Base-by-base conservation (phyloP, 2,797 vertebrate genomes). In the Oophaga sylvatica region DNA sequence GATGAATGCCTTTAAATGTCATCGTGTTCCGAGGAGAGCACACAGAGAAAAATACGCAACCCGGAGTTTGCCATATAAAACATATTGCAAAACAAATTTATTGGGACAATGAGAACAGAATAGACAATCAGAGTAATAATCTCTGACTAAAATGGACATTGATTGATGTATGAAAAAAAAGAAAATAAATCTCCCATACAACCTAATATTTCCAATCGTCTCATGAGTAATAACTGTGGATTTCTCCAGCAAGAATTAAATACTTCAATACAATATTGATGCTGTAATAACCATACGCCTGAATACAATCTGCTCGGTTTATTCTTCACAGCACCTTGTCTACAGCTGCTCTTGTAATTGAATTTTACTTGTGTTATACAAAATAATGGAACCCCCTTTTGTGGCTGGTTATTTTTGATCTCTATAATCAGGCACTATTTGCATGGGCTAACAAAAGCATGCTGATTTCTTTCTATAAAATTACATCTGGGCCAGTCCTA, bases 1-100 rank as follows among this genome's bases (percentile, higher is more conserved):
- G 87, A 88, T 68, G 78, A 85, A 84, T 80, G 82, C 13, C 86
- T 83, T 70, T 57, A 83, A 81, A 83, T 87, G 86, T 80, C 87
- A 88, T 12, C 0, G 16, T 56, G 82, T 88, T 85, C 76, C 13
- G 10, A 29, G 45, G 60, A 56, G 5, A 41, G 2, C 56, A 20
- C 60, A 22, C 22, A 19, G 76, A 63, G 11, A 26, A 59, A 26
- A 81, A 70, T 20, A 45, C 70, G 9, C 3, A 57, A 12, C 57
- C 78, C 20, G 60, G 29, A 41, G 65, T 70, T n/a, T 29, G 12
- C n/a, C 19, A 16, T 29, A 62, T 57, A 59, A 85, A 85, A 76
- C 48, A 88, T 68, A 88, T 68, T 68, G 83, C 78, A 29, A 81
- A 81, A 81, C 56, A 68, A 56, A 81, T 81, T 56, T 85, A 62